Evolutionary conservation across 2,113 vertebrate species (phyloP).

Genomic region (Oreotragus oreotragus): DNA sequence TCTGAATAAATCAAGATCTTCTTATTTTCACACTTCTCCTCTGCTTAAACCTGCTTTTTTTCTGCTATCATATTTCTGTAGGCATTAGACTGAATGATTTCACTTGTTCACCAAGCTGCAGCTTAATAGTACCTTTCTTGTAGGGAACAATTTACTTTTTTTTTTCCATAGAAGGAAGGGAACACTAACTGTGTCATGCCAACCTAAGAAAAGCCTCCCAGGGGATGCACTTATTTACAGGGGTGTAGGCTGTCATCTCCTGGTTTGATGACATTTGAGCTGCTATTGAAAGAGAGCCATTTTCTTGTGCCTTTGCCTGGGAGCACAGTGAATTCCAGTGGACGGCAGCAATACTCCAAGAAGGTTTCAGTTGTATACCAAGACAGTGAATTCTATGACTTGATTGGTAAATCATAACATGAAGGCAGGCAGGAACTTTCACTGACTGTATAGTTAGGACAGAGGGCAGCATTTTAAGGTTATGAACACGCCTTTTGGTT

Average conservation of each 20-base stretch:
- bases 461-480: background rate
- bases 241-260: background rate
- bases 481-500: too few relatives aligned
- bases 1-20: background rate
- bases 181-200: fast-evolving
- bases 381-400: background rate
- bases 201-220: background rate
- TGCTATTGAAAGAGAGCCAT: background rate
- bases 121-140: background rate
- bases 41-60: background rate
- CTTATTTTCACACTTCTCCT: background rate
- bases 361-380: background rate
- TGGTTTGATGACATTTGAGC: background rate
- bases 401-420: background rate
- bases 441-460: background rate
- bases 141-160: background rate
- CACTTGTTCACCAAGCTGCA: background rate
- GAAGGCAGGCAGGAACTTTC: background rate
- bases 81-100: background rate
- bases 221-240: background rate
- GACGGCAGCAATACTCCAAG: background rate
- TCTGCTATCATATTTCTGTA: background rate
- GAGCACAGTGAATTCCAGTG: background rate
- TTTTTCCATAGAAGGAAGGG: background rate
- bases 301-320: fast-evolving